Base-by-base conservation (phyloP, 2,888 invertebrate genomes). In the Oxytorus armatus region DNA sequence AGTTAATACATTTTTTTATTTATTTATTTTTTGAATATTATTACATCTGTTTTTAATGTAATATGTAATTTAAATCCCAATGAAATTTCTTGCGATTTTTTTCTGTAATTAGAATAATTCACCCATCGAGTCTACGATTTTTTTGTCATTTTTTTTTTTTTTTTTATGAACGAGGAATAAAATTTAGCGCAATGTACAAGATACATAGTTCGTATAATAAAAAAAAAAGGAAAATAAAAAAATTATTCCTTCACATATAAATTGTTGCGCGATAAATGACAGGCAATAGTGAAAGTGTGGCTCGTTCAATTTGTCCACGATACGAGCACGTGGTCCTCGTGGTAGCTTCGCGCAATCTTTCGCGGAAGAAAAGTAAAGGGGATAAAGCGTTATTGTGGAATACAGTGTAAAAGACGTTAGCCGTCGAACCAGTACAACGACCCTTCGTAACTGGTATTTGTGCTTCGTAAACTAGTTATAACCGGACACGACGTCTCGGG, bases 391-490 rank as follows among this genome's bases (percentile, higher is more conserved):
- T 68, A 33, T 57, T 47, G 73, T 36, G 66, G 11, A 68, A 29
- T 53, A 39, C 23, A 47, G 59, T 51, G 39, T 72, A 36, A 61
- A 57, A 55, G 23, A 36, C 49, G 25, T 10, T 25, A 66, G 63
- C 47, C 53, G 57, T 63, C 61, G 66, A 82, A 79, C 78, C 78
- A 83, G 88, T 89, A 82, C 88, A 86, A 87, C 83, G 88, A 88
- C 88, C 88, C 85, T 83, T 57, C 57, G 44, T 81, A 86, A 86
- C 86, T 81, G 84, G 88, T 86, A 84, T 77, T 49, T 78, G 65
- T 75, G 25, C 65, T 53, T 79, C 59, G 69, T 61, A 3, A 81
- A 86, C 89, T 81, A 87, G 87, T 83, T 87, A 70, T 36, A 86
- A 86, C 89, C 83, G 84, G 88, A 79, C 72, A 79, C 74, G 18